These are phyloP conservation scores for Habropoda laboriosa DNA, from an alignment of 1,140 invertebrate genomes.

Conservation along the genomic window DNA sequence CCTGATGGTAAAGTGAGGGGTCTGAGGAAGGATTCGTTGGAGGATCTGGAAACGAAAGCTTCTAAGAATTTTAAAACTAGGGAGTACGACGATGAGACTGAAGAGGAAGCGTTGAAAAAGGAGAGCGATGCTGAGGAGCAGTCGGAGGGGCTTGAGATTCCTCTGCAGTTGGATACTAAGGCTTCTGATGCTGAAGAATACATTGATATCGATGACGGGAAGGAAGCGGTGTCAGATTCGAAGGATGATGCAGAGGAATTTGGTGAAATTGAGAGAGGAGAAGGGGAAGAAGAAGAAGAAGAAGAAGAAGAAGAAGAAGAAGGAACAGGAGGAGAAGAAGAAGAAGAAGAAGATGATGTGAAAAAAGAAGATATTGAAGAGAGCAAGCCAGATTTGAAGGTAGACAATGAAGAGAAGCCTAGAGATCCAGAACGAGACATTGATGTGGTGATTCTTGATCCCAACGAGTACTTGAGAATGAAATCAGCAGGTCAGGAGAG, in stretches of 20 bases:
- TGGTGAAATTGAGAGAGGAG: too few species aligned
- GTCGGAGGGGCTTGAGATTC: not conserved
- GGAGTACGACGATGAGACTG: conserved; percentile 11
- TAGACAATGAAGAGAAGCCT: too few species aligned
- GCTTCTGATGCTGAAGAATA: conserved; percentile 22
- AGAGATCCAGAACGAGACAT: not conserved
- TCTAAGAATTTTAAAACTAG: conserved; percentile 41
- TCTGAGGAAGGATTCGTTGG: not conserved
- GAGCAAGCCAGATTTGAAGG: not conserved
- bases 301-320: too few species aligned
- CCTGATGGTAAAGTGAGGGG: not conserved
- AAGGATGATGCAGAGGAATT: not conserved
- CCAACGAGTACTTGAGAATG: not conserved
- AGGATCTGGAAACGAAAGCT: conserved; percentile 45
- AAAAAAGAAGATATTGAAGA: not conserved
- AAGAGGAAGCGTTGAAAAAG: not conserved
- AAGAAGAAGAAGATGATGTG: not conserved
- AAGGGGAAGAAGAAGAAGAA: not conserved
- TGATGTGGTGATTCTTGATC: conserved; percentile 49
- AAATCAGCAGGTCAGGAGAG: not conserved
- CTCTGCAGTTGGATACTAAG: not conserved
- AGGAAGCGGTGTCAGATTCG: not conserved
- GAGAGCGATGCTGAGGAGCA: not conserved
- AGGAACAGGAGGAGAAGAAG: not conserved
- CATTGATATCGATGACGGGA: not conserved